These are phyloP conservation scores for Schizopygopsis pylzovi DNA, from an alignment of 2,797 vertebrate genomes.

Conservation along the genomic window DNA sequence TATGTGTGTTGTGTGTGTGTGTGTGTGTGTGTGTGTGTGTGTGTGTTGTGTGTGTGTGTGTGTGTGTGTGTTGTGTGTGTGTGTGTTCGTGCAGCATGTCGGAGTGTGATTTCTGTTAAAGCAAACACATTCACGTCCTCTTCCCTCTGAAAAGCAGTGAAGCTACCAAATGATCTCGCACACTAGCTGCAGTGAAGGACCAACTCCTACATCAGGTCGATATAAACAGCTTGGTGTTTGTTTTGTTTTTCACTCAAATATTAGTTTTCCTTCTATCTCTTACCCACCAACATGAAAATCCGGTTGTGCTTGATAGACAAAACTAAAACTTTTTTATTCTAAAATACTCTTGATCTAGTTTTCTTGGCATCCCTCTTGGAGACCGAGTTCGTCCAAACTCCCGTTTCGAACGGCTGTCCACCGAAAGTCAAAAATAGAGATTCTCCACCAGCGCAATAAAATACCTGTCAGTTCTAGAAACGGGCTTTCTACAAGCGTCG, in stretches of 20 bases:
- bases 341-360: constrained; percentile 79
- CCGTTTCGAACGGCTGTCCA: constrained; percentile 80
- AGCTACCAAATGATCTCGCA: constrained; percentile 68
- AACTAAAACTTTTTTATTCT: constrained; percentile 83
- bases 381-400: constrained; percentile 79
- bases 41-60: neutral
- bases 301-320: constrained; percentile 92
- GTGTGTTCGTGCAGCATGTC: constrained; percentile 29
- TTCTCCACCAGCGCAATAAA: constrained; percentile 87
- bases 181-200: constrained; percentile 72
- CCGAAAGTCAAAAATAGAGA: constrained; percentile 92
- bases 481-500: constrained; percentile 62
- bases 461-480: constrained; percentile 86
- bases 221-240: constrained; percentile 71
- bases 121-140: constrained; percentile 72
- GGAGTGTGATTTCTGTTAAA: constrained; percentile 73
- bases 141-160: constrained; percentile 72
- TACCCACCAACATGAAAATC: constrained; percentile 78
- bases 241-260: constrained; percentile 63
- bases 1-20: too few species aligned
- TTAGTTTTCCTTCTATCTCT: constrained; percentile 67
- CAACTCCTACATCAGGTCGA: constrained; percentile 68
- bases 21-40: too few species aligned
- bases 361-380: constrained; percentile 71
- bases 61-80: constrained; percentile 10